Evolutionary conservation across 2,797 vertebrate species (phyloP), one percentile per base, ranked within the genome.

Genomic region (Oceanodroma leucorhoa): DNA sequence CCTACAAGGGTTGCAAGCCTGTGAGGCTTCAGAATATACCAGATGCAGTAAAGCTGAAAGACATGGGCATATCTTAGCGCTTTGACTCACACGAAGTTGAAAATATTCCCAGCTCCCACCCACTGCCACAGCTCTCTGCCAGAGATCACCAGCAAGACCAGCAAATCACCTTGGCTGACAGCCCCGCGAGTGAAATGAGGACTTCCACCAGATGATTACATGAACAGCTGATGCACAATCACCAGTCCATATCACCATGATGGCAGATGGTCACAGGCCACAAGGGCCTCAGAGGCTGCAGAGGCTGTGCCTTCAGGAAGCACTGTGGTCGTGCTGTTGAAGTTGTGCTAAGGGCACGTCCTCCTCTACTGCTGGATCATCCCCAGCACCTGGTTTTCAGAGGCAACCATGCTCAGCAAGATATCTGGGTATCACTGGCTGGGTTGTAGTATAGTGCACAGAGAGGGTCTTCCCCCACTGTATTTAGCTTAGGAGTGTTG

Each of bases 51-150:
- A 91, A 58, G 46, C 30, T 84, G 75, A 76, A 87, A 83, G 55
- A 58, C 46, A 16, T 2, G 17, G n/a, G 21, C 18, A 51, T 32
- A 30, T 69, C 40, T 72, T 40, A 62, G 20, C 48, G 20, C 16
- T 77, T 70, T 41, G 9, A 66, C 12, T 91, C 46, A 34, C 30
- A 46, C 41, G 46, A 58, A 50, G 20, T 16, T 53, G 23, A 87
- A 83, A 76, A 50, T 0, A 0, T 43, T 46, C 40, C 43, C 34
- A 38, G 27, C 10, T 91, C 40, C 40, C 0, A 0, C 20, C 78
- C 29, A 9, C 27, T 72, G 19, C 5, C 38, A 30, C 61, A 24
- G 22, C 18, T 81, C 43, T 55, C 41, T 78, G 41, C 15, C 78
- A 84, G 75, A 54, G 34, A 58, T 66, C 55, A 82, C n/a, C 65